These are phyloP conservation scores for Steinernema carpocapsae DNA, from an alignment of 2,888 invertebrate genomes.

Conservation along the genomic window DNA sequence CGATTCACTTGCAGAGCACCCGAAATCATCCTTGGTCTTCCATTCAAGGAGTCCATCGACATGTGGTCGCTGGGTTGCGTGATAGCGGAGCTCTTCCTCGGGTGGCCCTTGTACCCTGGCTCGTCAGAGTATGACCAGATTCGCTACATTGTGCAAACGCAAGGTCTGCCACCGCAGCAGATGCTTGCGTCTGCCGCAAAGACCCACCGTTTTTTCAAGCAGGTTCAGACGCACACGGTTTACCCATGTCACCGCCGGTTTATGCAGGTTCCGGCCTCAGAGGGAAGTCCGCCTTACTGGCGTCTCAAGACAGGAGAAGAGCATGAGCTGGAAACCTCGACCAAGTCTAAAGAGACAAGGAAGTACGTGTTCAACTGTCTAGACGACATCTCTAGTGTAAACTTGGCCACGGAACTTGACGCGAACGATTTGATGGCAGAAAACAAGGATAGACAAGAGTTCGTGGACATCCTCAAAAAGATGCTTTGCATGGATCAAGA, in stretches of 20 bases:
- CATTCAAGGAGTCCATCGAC: constrained; percentile 98
- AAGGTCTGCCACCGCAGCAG: constrained; percentile 93
- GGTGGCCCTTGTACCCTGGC: constrained; percentile 99
- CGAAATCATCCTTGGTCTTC: constrained; percentile 93
- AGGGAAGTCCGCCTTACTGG: constrained; percentile 51
- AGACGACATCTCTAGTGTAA: constrained; percentile 81
- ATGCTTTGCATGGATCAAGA: constrained; percentile 99
- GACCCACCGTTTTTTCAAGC: constrained; percentile 89
- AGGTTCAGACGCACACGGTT: constrained; percentile 45
- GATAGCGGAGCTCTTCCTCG: constrained; percentile 96
- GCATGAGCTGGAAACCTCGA: constrained; percentile 94
- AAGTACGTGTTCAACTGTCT: constrained; percentile 99
- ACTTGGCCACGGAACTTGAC: constrained; percentile 78
- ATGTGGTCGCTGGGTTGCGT: constrained; percentile 99
- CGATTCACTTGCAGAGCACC: constrained; percentile 75
- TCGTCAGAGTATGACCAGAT: constrained; percentile 93
- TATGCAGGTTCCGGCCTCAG: constrained; percentile 9
- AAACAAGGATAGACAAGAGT: constrained; percentile 93
- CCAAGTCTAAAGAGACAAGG: constrained; percentile 97
- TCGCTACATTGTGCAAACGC: constrained; percentile 84
- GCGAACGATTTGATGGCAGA: constrained; percentile 94
- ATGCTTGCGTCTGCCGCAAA: constrained; percentile 97
- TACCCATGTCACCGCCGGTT: no score
- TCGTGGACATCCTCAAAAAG: constrained; percentile 93
- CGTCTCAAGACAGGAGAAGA: constrained; percentile 91